Conservation (phyloP, 2,113 vertebrate species). For the Pterophyllum scalare region DNA sequence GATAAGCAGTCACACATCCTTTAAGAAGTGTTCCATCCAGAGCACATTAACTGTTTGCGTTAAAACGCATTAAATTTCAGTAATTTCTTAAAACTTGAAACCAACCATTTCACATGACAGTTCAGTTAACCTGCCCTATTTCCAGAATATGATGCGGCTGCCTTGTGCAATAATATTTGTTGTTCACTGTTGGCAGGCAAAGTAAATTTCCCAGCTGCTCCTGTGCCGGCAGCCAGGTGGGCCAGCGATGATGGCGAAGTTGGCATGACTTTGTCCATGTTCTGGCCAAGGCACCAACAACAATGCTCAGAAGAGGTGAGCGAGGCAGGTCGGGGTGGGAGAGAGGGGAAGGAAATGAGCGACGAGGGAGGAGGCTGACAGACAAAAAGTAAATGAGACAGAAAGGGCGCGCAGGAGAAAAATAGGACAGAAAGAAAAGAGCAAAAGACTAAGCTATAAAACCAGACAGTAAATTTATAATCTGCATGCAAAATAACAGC, state of each 20-base stretch:
- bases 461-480: background rate
- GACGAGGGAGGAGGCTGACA: conserved; percentile 29
- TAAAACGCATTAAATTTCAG: background rate
- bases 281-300: conserved; percentile 38
- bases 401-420: conserved; percentile 23
- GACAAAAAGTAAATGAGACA: conserved; percentile 50
- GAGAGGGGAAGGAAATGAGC: background rate
- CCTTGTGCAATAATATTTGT: conserved; percentile 31
- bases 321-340: conserved; percentile 3
- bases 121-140: conserved; percentile 15
- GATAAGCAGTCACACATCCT: background rate
- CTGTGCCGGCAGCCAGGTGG: conserved; percentile 46
- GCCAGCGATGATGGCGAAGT: conserved; percentile 52
- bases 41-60: background rate
- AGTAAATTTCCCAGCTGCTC: conserved; percentile 53
- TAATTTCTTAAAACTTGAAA: conserved; percentile 6
- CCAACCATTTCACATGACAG: background rate
- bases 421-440: conserved; percentile 11
- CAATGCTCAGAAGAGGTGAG: conserved; percentile 19
- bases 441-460: background rate
- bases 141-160: conserved; percentile 22
- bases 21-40: background rate
- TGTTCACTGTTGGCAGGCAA: conserved; percentile 49
- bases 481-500: conserved; percentile 25
- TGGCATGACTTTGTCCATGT: conserved; percentile 29